Conservation (phyloP, 2,888 invertebrate species). For the Alloscopus bannaensis region DNA sequence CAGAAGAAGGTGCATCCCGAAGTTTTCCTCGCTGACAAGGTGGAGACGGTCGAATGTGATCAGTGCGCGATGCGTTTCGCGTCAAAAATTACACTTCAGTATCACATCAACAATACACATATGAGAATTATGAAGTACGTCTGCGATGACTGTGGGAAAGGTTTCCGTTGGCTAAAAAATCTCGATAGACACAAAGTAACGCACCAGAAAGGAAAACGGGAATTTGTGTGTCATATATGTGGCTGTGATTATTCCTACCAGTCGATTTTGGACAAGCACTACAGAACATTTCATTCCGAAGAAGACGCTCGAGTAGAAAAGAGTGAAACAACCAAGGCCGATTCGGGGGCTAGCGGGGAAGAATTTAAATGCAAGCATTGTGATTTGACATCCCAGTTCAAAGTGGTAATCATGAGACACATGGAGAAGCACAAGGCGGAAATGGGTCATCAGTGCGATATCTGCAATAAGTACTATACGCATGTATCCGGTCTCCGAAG, state of each 20-base stretch:
- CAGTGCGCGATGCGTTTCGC: slow-evolving; percentile 24
- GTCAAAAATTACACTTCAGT: not conserved
- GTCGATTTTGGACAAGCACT: not conserved
- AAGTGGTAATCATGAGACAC: not conserved
- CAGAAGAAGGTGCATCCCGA: slow-evolving; percentile 14
- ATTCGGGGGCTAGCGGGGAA: not conserved
- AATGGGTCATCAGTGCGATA: not conserved
- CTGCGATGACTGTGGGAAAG: not conserved
- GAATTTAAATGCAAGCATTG: not conserved
- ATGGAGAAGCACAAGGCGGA: not conserved
- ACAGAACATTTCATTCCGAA: not conserved
- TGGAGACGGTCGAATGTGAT: slow-evolving; percentile 14
- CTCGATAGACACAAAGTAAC: too few species aligned
- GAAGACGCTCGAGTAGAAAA: not conserved
- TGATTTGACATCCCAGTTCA: not conserved
- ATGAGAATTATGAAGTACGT: not conserved
- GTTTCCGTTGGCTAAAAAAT: not conserved
- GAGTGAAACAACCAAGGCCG: not conserved
- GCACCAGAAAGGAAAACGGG: too few species aligned
- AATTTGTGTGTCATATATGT: not conserved
- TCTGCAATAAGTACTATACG: not conserved
- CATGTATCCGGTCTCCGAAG: not conserved
- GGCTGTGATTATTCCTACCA: not conserved
- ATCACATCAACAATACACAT: slow-evolving; percentile 12
- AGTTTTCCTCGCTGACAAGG: not conserved